Base-by-base conservation (phyloP, 2,113 vertebrate species). In the Oophaga pumilio region DNA sequence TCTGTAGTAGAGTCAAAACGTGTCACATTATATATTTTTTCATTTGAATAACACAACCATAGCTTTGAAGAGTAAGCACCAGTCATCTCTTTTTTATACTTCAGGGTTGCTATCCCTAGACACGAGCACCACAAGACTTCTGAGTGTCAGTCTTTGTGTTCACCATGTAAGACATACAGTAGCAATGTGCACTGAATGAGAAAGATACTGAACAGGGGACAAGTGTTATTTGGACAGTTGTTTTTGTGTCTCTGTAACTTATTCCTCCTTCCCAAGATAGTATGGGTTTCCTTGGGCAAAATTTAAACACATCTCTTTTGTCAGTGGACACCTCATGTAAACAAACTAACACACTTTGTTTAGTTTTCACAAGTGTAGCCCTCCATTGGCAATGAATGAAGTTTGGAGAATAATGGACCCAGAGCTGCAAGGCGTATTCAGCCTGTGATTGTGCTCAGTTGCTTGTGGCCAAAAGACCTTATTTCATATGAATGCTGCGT, bases 251-350 rank as follows among this genome's bases (percentile, higher is more conserved):
- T 62, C 57, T 14, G 1, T 62, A 13, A 5, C 9, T 5, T 49
- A 33, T 49, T 43, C 26, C 57, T 22, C 9, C 77, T 49, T 57
- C 78, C 18, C 4, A 78, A 4, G 3, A 7, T 24, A 6, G 11
- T 9, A 50, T 18, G 10, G 1, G 22, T 68, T 52, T 66, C 80
- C 80, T 26, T 17, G n/a, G 43, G 80, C 33, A 18, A 59, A 17
- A 22, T 68, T 20, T 59, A 24, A 62, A 20, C 22, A 82, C 80
- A 82, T 50, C 13, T 68, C 60, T 64, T 82, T 82, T 82, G 80
- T 82, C 68, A 17, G 18, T 18, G 77, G 43, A 50, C 43, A 74
- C 71, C 71, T 49, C 71, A 74, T 50, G 71, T 10, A 17, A 74
- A 50, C 33, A 50, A 74, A 20, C 18, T 18, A 59, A 79, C 56